These are phyloP conservation scores for Prunella himalayana DNA, from an alignment of 2,113 vertebrate species.

Conservation along the genomic window DNA sequence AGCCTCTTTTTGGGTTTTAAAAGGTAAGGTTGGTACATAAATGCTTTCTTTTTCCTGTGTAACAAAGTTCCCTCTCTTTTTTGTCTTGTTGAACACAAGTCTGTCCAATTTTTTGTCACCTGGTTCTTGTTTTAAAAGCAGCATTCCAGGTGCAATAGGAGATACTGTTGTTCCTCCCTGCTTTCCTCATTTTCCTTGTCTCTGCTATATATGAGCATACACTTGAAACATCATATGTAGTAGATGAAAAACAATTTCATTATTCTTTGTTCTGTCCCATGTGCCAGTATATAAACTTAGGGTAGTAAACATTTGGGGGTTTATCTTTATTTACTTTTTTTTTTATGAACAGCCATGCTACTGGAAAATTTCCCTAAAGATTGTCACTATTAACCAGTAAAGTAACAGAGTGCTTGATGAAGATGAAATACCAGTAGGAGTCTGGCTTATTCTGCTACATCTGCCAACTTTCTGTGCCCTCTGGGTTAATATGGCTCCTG, in stretches of 20 bases:
- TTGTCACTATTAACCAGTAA: not conserved
- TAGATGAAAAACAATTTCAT: not conserved
- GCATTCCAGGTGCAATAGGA: not conserved
- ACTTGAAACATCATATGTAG: not conserved
- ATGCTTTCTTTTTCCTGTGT: not conserved
- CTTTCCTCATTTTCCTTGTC: not conserved
- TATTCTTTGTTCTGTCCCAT: not conserved
- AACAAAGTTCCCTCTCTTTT: not conserved
- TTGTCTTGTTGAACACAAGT: not conserved
- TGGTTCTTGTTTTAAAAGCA: not conserved
- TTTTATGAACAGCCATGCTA: not conserved
- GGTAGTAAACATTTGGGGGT: not conserved
- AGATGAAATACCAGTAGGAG: not conserved
- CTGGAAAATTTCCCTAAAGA: not conserved
- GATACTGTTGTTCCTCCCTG: not conserved
- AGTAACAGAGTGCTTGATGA: not conserved
- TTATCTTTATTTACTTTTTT: not conserved
- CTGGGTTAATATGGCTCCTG: not conserved
- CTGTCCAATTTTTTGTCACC: not conserved
- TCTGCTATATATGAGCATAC: not conserved
- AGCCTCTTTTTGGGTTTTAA: slow-evolving; percentile 78
- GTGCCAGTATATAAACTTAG: not conserved
- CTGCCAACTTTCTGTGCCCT: not conserved
- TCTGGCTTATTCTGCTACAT: not conserved
- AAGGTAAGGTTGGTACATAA: slow-evolving; percentile 74